Conservation (phyloP, 2,888 invertebrate genomes). For the Xestobium rufovillosum region DNA sequence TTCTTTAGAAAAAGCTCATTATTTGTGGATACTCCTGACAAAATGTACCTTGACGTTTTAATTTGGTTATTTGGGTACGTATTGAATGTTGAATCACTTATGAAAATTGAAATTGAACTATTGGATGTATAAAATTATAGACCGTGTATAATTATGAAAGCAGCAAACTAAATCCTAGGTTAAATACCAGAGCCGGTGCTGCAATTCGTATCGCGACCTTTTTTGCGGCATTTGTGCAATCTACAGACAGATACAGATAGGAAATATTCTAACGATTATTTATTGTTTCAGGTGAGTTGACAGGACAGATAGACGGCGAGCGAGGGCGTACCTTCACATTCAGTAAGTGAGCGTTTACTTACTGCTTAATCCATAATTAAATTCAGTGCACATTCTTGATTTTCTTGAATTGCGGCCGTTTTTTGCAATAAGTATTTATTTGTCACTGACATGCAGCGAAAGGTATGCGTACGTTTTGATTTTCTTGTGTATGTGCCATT, state of each 20-base stretch:
- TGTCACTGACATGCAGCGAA: conserved; percentile 34
- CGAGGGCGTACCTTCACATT: conserved; percentile 23
- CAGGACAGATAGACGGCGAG: conserved; percentile 19
- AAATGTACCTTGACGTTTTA: too few relatives aligned
- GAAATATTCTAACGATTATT: conserved; percentile 7
- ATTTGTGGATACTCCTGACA: too few relatives aligned
- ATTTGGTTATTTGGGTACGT: too few relatives aligned
- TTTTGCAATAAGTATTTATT: conserved; percentile 30
- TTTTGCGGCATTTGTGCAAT: conserved; percentile 1
- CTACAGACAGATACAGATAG: conserved; percentile 15
- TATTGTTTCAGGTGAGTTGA: conserved; percentile 31
- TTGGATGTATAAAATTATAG: not conserved
- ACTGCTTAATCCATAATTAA: conserved; percentile 30
- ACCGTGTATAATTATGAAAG: not conserved
- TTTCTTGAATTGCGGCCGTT: conserved; percentile 34
- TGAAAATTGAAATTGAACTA: not conserved
- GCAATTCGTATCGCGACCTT: not conserved
- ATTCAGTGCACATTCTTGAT: conserved; percentile 36
- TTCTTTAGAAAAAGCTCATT: too few relatives aligned
- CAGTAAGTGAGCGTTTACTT: conserved; percentile 30
- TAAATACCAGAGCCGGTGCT: too few relatives aligned
- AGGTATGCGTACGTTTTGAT: conserved; percentile 39
- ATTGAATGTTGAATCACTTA: not conserved
- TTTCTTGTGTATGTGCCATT: conserved; percentile 32
- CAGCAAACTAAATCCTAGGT: not conserved